phyloP scores from a whole-genome alignment of 2,888 invertebrate species.

The Leptothorax acervorum region DNA sequence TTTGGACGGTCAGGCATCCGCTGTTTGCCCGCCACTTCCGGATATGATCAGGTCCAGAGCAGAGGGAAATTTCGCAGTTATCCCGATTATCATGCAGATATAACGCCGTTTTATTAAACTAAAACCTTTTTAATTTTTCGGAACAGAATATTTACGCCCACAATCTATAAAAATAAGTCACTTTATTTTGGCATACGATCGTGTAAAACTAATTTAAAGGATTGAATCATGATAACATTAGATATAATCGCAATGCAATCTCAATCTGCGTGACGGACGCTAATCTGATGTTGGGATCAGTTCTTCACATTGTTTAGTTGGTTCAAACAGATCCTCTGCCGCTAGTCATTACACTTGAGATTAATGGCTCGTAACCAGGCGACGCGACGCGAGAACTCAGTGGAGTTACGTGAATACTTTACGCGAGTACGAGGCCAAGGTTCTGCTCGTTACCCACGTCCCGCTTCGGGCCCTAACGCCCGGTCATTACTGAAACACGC shows the following conservation, averaged over 20 bases:
- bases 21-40: slow-evolving; percentile 63
- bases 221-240: not conserved
- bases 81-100: slow-evolving; percentile 1
- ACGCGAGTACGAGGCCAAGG: slow-evolving; percentile 72
- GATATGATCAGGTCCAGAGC: slow-evolving; percentile 9
- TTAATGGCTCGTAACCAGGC: slow-evolving; percentile 49
- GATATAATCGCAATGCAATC: not conserved
- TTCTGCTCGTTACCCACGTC: slow-evolving; percentile 70
- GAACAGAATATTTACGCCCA: not conserved
- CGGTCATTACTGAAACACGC: slow-evolving; percentile 13
- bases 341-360: slow-evolving; percentile 24
- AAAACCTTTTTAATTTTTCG: not conserved
- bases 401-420: slow-evolving; percentile 68
- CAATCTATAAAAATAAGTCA: not conserved
- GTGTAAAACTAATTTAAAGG: not conserved
- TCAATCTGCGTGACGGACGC: slow-evolving; percentile 13
- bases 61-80: slow-evolving; percentile 10
- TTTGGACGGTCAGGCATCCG: slow-evolving; percentile 59
- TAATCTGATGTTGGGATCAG: slow-evolving; percentile 13
- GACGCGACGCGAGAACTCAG: slow-evolving; percentile 58
- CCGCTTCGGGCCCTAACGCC: slow-evolving; percentile 62
- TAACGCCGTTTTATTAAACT: not conserved
- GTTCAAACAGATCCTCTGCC: not conserved
- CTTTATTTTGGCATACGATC: not conserved
- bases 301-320: slow-evolving; percentile 18